phyloP scores from a whole-genome alignment of 1,140 invertebrate genomes.

The Samia ricini region DNA sequence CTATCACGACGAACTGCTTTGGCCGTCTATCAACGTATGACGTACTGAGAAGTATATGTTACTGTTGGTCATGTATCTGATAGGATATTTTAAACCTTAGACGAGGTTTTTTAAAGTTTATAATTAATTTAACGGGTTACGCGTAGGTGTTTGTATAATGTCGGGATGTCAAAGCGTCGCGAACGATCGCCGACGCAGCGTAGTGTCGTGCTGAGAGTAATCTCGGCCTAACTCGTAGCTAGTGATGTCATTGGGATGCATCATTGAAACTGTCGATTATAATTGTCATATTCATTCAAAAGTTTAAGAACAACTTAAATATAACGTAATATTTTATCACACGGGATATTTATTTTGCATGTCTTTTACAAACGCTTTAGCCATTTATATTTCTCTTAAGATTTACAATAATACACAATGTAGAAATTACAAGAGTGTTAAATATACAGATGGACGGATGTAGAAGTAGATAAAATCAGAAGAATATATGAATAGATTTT shows the following conservation, averaged over 20 bases:
- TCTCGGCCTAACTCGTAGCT: constrained; percentile 58
- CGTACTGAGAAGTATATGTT: constrained; percentile 35
- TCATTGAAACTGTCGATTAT: not conserved
- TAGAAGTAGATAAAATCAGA: too few species aligned
- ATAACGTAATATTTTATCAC: too few species aligned
- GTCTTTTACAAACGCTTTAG: too few species aligned
- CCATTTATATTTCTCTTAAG: too few species aligned
- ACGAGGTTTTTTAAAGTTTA: constrained; percentile 20
- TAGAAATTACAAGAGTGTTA: too few species aligned
- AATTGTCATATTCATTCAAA: too few species aligned
- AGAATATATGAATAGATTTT: too few species aligned
- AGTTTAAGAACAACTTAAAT: too few species aligned
- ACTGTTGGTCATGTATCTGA: not conserved
- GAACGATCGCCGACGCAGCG: constrained; percentile 71
- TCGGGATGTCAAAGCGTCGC: constrained; percentile 76
- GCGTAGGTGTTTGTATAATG: constrained; percentile 38
- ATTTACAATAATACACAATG: too few species aligned
- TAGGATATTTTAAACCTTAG: constrained; percentile 27
- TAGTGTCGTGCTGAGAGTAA: constrained; percentile 76
- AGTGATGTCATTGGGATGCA: constrained; percentile 33
- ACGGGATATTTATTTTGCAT: too few species aligned
- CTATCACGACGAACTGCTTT: constrained; percentile 42
- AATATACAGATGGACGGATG: too few species aligned
- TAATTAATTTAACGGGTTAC: constrained; percentile 19
- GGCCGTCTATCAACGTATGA: constrained; percentile 72